Evolutionary conservation across 2,797 vertebrate species (phyloP), one percentile per base, ranked within the genome.

Genomic region (Propithecus deckenii): DNA sequence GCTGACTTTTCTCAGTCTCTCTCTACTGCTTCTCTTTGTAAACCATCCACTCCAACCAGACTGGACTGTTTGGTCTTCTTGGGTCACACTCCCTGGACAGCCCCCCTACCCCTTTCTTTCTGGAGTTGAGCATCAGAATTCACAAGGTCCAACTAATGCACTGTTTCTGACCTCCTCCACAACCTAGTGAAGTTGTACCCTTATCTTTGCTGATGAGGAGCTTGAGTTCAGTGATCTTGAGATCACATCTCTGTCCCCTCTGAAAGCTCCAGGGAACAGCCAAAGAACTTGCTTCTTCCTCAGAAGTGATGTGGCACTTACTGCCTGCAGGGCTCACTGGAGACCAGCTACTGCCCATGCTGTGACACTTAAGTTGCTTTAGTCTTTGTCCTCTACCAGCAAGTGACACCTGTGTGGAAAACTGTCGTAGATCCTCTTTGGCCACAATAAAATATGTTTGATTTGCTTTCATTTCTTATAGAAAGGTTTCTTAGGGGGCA

Each of bases 121-220:
- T 18, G 10, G 55, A 11, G 20, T 14, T 15, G 28, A 85, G 22
- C 46, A 5, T 79, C 43, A 71, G 20, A 9, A 28, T 30, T 74
- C 11, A 55, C 7, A 2, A 22, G 32, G 59, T 81, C 17, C 67
- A 63, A 7, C 20, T 30, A 30, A 7, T 13, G 6, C 2, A 0
- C 69, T 4, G 28, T 46, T 79, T 46, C 74, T 86, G 43, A 76
- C 74, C 50, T 20, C 35, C 57, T 75, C 81, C 32, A 76, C 46
- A 35, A 35, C 28, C 78, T 25, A 50, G 10, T 2, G 59, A 30
- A 2, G 5, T 4, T 30, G 0, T 2, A 1, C 32, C 1, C 18
- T 4, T 23, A 57, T 23, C 55, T 55, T 61, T 18, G 10, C 41
- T 35, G 46, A 75, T 0, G 0, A 35, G 23, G 28, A n/a, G 20